phyloP scores from a whole-genome alignment of 2,888 invertebrate genomes.

The Pogonocherus hispidulus region DNA sequence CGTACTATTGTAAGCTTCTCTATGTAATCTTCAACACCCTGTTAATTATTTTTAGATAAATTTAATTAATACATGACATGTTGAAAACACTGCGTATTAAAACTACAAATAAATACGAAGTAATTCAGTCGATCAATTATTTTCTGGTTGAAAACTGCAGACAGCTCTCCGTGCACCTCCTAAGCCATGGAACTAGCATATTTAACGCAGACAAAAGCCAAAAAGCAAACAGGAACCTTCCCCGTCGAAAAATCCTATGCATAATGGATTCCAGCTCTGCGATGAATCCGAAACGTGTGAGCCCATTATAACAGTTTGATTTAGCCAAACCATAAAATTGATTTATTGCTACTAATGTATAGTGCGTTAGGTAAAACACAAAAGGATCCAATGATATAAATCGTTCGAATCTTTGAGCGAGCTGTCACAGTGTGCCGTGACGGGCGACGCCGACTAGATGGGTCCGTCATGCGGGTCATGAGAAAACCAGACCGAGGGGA shows the following conservation, averaged over 20 bases:
- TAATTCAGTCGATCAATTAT: too few species aligned
- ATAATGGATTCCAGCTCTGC: slow-evolving; percentile 48
- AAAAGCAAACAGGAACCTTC: slow-evolving; percentile 38
- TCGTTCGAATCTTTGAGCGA: slow-evolving; percentile 67
- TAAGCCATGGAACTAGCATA: slow-evolving; percentile 23
- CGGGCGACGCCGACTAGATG: slow-evolving; percentile 42
- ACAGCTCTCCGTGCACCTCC: background rate
- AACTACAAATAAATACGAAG: too few species aligned
- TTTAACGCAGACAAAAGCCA: slow-evolving; percentile 29
- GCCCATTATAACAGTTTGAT: slow-evolving; percentile 68
- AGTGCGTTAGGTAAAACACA: slow-evolving; percentile 69
- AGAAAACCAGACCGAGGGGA: slow-evolving; percentile 56
- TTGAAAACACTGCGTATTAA: too few species aligned
- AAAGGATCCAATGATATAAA: slow-evolving; percentile 69
- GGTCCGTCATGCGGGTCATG: slow-evolving; percentile 54
- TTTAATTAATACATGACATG: too few species aligned
- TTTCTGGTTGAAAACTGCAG: background rate
- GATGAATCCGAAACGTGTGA: slow-evolving; percentile 57
- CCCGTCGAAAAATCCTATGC: slow-evolving; percentile 46
- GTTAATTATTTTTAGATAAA: too few species aligned
- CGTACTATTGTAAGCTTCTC: too few species aligned
- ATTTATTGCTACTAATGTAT: slow-evolving; percentile 69
- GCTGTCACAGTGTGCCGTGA: slow-evolving; percentile 61
- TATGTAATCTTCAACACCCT: too few species aligned
- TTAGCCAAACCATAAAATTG: slow-evolving; percentile 70